These are phyloP conservation scores for Solen grandis DNA, from an alignment of 1,140 invertebrate species.

Conservation along the genomic window DNA sequence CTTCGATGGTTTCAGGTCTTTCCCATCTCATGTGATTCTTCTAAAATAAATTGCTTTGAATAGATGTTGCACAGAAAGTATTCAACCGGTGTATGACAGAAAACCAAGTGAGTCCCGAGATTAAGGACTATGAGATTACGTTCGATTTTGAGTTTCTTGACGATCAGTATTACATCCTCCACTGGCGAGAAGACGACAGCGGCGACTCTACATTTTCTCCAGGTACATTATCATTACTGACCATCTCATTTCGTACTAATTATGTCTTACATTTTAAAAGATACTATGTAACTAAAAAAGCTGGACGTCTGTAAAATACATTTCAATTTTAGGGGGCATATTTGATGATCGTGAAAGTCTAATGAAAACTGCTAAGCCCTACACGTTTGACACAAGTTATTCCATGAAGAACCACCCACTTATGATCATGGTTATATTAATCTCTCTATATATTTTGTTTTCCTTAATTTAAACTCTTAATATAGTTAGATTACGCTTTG, in stretches of 20 bases:
- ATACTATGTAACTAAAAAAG: background rate
- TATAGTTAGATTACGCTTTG: background rate
- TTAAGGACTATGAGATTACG: slow-evolving; percentile 50
- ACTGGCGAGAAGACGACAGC: slow-evolving; percentile 60
- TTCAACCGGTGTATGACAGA: slow-evolving; percentile 81
- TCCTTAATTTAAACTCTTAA: background rate
- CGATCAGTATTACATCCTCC: slow-evolving; percentile 36
- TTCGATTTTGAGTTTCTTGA: slow-evolving; percentile 55
- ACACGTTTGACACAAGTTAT: slow-evolving; percentile 71
- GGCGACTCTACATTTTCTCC: background rate
- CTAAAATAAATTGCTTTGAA: too few relatives aligned
- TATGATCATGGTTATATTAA: slow-evolving; percentile 79
- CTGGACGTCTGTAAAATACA: background rate
- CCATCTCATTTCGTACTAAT: slow-evolving; percentile 4
- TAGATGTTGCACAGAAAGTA: slow-evolving; percentile 82
- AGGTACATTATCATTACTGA: background rate
- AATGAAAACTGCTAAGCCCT: slow-evolving; percentile 44
- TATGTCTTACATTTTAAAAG: slow-evolving; percentile 9
- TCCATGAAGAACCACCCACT: slow-evolving; percentile 81
- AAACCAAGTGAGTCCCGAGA: slow-evolving; percentile 78
- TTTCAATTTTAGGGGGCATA: background rate
- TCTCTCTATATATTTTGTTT: background rate
- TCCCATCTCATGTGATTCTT: too few relatives aligned
- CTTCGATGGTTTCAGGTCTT: too few relatives aligned
- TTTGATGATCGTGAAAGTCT: slow-evolving; percentile 27